Percentiles rank a stretch among this genome's conserved stretches.
Evolutionary conservation across 2,113 vertebrate species (phyloP).

Genomic region (Sciurus niger): DNA sequence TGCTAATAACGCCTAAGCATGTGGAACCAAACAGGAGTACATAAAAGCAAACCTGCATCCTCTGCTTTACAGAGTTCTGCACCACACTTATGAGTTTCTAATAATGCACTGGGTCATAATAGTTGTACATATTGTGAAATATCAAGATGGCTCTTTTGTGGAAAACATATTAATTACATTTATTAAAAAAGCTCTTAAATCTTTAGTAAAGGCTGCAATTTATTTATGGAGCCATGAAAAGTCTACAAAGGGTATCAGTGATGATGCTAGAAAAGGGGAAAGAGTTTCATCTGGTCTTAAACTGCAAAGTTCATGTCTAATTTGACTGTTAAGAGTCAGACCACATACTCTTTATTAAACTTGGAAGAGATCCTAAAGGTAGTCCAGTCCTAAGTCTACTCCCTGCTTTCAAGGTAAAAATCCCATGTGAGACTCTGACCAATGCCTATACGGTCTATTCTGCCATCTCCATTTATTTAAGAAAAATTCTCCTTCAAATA

Average conservation of each 20-base stretch:
- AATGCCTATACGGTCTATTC: slow-evolving; percentile 62
- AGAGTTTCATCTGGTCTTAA: slow-evolving; percentile 74
- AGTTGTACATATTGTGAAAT: slow-evolving; percentile 61
- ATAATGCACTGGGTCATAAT: slow-evolving; percentile 15
- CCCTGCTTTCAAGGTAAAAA: slow-evolving; percentile 55
- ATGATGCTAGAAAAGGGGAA: slow-evolving; percentile 50
- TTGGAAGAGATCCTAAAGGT: slow-evolving; percentile 67
- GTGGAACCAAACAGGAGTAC: slow-evolving; percentile 46
- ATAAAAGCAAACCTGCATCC: slow-evolving; percentile 58
- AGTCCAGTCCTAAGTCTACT: background rate
- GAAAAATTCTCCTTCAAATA: slow-evolving; percentile 81
- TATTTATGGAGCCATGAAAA: slow-evolving; percentile 70
- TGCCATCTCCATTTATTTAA: slow-evolving; percentile 78
- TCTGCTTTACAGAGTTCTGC: background rate
- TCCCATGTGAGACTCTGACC: slow-evolving; percentile 59
- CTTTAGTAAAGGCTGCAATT: slow-evolving; percentile 80
- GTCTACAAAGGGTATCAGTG: slow-evolving; percentile 59
- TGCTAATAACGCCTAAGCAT: slow-evolving; percentile 53
- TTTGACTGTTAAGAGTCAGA: slow-evolving; percentile 74
- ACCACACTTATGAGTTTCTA: background rate
- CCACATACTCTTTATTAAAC: slow-evolving; percentile 62
- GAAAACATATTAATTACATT: slow-evolving; percentile 73
- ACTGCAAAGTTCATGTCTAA: slow-evolving; percentile 80
- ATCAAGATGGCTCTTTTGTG: slow-evolving; percentile 64
- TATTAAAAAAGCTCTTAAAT: slow-evolving; percentile 78